Conservation (phyloP, 2,888 invertebrate species). For the Glomeris marginata region DNA sequence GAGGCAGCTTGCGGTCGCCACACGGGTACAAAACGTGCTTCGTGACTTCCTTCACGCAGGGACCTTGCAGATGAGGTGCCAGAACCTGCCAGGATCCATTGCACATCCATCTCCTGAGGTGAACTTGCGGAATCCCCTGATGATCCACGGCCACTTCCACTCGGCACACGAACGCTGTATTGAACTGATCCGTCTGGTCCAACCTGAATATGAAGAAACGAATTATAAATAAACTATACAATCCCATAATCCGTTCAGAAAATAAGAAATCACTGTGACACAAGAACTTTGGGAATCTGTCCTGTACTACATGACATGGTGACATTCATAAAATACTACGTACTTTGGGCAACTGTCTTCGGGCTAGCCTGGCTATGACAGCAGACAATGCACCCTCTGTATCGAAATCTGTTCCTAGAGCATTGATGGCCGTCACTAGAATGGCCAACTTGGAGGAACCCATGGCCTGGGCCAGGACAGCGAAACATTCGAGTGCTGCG, state of each 20-base stretch:
- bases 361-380: constrained; percentile 54
- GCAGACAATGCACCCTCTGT: constrained; percentile 41
- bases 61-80: constrained; percentile 45
- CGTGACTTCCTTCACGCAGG: too few species aligned
- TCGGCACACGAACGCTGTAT: constrained; percentile 51
- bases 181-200: constrained; percentile 55
- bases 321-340: too few species aligned
- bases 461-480: constrained; percentile 57
- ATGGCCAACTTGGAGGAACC: constrained; percentile 40
- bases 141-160: constrained; percentile 19
- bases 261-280: too few species aligned
- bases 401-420: constrained; percentile 27
- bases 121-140: constrained; percentile 17
- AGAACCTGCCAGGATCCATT: constrained; percentile 55
- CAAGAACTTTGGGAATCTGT: too few species aligned
- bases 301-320: too few species aligned
- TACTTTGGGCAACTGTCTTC: constrained; percentile 50
- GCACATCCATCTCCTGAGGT: constrained; percentile 47
- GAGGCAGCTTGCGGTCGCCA: constrained; percentile 2
- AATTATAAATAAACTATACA: too few species aligned
- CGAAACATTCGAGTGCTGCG: constrained; percentile 61
- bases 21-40: constrained; percentile 27
- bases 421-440: constrained; percentile 37
- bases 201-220: constrained; percentile 27
- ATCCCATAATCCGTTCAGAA: too few species aligned